Evolutionary conservation across 2,797 vertebrate genomes (phyloP).

Genomic region (Aythya fuligula): DNA sequence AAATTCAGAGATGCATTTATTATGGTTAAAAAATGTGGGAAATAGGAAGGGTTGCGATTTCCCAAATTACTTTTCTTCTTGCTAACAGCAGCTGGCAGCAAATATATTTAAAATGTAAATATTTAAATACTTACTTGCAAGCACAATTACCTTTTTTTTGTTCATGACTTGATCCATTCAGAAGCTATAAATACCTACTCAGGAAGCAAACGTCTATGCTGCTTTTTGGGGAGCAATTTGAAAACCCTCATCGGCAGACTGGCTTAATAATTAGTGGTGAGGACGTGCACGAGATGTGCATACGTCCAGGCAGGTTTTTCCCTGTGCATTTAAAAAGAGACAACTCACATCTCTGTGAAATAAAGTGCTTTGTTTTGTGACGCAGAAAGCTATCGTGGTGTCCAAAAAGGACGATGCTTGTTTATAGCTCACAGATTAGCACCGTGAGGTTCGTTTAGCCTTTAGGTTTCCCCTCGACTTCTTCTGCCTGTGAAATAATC

Average conservation of each 20-base stretch:
- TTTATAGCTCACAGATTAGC: not conserved
- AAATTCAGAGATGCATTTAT: conserved; percentile 53
- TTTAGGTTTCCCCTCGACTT: not conserved
- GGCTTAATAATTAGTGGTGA: not conserved
- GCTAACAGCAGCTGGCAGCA: conserved; percentile 70
- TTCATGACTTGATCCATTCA: conserved; percentile 13
- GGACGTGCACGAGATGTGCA: rapidly evolving
- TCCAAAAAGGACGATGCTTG: not conserved
- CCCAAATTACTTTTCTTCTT: conserved; percentile 64
- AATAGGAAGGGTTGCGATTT: conserved; percentile 27
- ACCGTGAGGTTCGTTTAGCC: not conserved
- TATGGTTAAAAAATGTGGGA: conserved; percentile 31
- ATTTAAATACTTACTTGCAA: conserved; percentile 54
- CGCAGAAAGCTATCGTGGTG: not conserved
- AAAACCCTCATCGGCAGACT: rapidly evolving
- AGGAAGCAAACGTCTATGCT: not conserved
- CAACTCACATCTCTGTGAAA: not conserved
- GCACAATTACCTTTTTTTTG: conserved; percentile 46
- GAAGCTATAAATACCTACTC: conserved; percentile 56
- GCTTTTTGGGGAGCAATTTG: conserved; percentile 18
- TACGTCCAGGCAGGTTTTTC: rapidly evolving
- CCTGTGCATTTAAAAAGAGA: not conserved
- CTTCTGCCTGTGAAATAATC: not conserved
- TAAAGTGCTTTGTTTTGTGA: not conserved
- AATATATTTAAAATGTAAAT: conserved; percentile 75